Evolutionary conservation across 2,113 vertebrate genomes (phyloP).

Genomic region (Trachemys scripta): DNA sequence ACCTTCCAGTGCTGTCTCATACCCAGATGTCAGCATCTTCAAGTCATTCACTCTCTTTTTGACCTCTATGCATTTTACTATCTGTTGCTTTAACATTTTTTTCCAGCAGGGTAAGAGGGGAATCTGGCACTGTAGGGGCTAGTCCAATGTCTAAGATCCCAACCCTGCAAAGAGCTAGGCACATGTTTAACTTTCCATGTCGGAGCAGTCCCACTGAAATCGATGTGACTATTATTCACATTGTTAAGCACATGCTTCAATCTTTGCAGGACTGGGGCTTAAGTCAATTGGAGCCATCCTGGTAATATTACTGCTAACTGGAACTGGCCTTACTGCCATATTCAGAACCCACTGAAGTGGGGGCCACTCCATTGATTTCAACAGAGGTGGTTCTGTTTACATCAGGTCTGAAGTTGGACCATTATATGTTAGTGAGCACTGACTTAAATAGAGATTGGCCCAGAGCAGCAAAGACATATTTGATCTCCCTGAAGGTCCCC

Average conservation of each 20-base stretch:
- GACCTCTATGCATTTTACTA: accelerated
- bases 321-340: accelerated
- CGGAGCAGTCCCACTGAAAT: not conserved
- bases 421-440: not conserved
- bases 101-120: accelerated
- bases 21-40: not conserved
- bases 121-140: not conserved
- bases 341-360: not conserved
- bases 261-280: not conserved
- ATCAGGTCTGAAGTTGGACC: not conserved
- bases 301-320: accelerated
- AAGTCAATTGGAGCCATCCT: not conserved
- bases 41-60: accelerated
- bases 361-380: accelerated
- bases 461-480: not conserved
- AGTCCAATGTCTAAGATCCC: not conserved
- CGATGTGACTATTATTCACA: not conserved
- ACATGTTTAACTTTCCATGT: not conserved
- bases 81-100: not conserved
- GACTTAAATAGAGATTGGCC: not conserved
- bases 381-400: not conserved
- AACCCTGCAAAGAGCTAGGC: not conserved
- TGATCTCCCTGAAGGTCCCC: not conserved
- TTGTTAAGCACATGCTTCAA: not conserved
- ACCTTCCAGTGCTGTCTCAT: accelerated